phyloP scores from a whole-genome alignment of 2,113 vertebrate species.

The Bambusicola thoracicus region DNA sequence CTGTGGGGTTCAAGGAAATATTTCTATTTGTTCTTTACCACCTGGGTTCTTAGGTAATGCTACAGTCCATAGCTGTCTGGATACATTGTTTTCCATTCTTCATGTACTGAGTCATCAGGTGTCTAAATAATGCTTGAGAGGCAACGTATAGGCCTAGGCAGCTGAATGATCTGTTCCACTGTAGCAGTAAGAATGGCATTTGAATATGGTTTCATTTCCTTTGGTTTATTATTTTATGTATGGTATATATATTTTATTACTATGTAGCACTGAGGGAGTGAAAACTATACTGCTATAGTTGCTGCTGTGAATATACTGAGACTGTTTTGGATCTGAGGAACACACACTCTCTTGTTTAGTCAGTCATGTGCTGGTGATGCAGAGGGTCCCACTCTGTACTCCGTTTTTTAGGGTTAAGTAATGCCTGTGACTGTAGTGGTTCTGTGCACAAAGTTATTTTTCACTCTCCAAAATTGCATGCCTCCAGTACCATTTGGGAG shows the following conservation, averaged over 20 bases:
- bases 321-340: constrained; percentile 8
- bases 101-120: constrained; percentile 54
- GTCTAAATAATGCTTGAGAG: constrained; percentile 26
- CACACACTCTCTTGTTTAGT: not conserved
- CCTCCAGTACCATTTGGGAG: not conserved
- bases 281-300: not conserved
- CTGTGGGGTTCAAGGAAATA: constrained; percentile 12
- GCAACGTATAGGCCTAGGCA: constrained; percentile 31
- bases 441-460: not conserved
- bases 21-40: not conserved
- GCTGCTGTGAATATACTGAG: constrained; percentile 26
- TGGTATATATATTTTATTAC: too few species aligned
- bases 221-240: constrained; percentile 19
- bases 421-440: not conserved
- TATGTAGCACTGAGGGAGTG: not conserved
- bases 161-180: not conserved
- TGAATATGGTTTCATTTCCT: constrained; percentile 74
- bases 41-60: constrained; percentile 1
- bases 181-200: constrained; percentile 42
- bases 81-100: constrained; percentile 51
- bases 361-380: not conserved
- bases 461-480: not conserved
- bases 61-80: constrained; percentile 46
- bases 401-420: not conserved
- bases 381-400: not conserved